These are phyloP conservation scores for Leptinotarsa haldemani DNA, from an alignment of 2,888 invertebrate genomes.

Conservation along the genomic window DNA sequence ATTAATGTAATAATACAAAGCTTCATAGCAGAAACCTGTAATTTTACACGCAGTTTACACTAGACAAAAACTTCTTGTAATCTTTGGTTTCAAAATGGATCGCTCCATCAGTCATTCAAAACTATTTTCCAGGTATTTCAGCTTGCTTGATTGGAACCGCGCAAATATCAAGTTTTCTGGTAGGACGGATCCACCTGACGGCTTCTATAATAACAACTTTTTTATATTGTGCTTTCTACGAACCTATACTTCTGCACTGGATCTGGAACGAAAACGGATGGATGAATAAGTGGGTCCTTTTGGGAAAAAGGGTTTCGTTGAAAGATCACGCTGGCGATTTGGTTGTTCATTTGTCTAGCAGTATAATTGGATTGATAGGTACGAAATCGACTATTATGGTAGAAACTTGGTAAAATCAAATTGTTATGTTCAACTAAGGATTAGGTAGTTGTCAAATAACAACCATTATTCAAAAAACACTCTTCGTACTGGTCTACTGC, in stretches of 20 bases:
- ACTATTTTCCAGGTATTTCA: conserved; percentile 53
- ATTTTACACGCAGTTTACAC: too few relatives aligned
- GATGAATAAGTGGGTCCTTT: conserved; percentile 55
- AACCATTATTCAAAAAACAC: too few relatives aligned
- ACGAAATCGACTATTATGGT: background rate
- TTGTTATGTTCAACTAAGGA: too few relatives aligned
- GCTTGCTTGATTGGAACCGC: conserved; percentile 58
- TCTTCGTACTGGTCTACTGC: too few relatives aligned
- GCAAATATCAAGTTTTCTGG: conserved; percentile 58
- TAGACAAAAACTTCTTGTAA: background rate
- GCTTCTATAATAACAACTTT: conserved; percentile 49
- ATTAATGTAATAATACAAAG: background rate
- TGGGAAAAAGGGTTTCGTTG: conserved; percentile 50
- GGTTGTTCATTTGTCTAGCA: conserved; percentile 57
- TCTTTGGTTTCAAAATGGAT: background rate
- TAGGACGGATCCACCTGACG: conserved; percentile 58
- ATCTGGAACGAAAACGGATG: conserved; percentile 60
- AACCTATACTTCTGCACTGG: conserved; percentile 62
- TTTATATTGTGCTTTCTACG: conserved; percentile 55
- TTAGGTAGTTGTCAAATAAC: too few relatives aligned
- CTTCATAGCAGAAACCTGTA: background rate
- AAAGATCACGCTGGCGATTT: conserved; percentile 60
- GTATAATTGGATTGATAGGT: conserved; percentile 57
- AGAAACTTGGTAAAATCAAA: too few relatives aligned
- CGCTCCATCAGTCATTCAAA: background rate